These are phyloP conservation scores for Phylloscopus collybita DNA, from an alignment of 2,797 vertebrate genomes.

Conservation along the genomic window DNA sequence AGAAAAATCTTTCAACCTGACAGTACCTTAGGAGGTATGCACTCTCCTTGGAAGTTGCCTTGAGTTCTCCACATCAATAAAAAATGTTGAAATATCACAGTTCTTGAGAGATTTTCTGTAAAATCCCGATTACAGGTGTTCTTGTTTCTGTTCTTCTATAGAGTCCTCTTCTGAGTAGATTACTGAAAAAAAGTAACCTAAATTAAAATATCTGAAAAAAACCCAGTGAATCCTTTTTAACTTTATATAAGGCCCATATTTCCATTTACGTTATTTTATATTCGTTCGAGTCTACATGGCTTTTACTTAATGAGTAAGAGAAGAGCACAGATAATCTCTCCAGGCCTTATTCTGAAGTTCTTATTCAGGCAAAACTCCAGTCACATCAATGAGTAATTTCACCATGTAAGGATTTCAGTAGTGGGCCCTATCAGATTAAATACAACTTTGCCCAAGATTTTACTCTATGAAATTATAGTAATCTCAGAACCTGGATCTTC, in stretches of 20 bases:
- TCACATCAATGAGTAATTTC: neutral
- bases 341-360: neutral
- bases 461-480: constrained; percentile 27
- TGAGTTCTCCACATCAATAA: neutral
- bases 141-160: neutral
- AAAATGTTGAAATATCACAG: neutral
- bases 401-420: neutral
- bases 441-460: constrained; percentile 21
- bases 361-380: neutral
- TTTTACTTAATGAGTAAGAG: constrained; percentile 16
- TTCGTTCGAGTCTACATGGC: neutral
- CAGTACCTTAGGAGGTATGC: neutral
- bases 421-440: neutral
- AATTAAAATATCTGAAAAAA: neutral
- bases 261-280: neutral
- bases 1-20: neutral
- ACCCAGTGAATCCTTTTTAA: neutral
- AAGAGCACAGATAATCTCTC: constrained; percentile 39
- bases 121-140: neutral
- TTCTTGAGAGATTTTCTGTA: neutral
- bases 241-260: neutral
- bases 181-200: neutral
- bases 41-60: neutral
- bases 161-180: neutral
- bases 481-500: neutral